Base-by-base conservation (phyloP, 2,888 invertebrate species). In the Cephus pulcher region DNA sequence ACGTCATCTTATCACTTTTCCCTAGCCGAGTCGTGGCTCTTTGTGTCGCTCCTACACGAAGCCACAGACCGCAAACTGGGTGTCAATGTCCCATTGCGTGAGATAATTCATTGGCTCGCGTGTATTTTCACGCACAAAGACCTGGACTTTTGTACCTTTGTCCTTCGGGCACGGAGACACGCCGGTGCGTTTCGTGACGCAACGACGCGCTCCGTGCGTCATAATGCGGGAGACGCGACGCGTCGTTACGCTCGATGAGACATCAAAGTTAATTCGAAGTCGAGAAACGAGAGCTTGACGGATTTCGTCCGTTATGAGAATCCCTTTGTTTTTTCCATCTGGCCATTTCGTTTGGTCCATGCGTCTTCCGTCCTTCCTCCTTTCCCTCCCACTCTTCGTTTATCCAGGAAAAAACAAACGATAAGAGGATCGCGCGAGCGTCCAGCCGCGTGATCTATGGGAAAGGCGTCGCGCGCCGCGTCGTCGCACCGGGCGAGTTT, bases 11-110 rank as follows among this genome's bases (percentile, higher is more conserved):
- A 74, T 74, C 74, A 74, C 74, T 74, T 74, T 74, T 74, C 34
- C 74, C 74, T 35, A 74, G 74, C 74, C 15, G 23, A 74, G 35
- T 34, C 56, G 69, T 79, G 80, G 79, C 82, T 81, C 83, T 84
- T 86, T 86, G 83, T 85, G 85, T 82, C 80, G 84, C 80, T 85
- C 81, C 83, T 80, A 56, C 9, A 15, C 9, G 79, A 81, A 83
- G 83, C 85, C 86, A 79, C 86, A 84, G 81, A 87, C 87, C 86
- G 80, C 87, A 86, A 87, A 86, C 83, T 81, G 84, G 86, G 87
- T 87, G 86, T 86, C 86, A 82, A 82, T 86, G 84, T 84, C 82
- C 85, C 87, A 86, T 87, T 85, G 87, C 87, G 84, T 84, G 86
- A 86, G 86, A 86, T 85, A 87, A 87, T 86, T 82, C 86, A 80